Evolutionary conservation across 2,888 invertebrate genomes (phyloP).

Genomic region (Meteorus colon): DNA sequence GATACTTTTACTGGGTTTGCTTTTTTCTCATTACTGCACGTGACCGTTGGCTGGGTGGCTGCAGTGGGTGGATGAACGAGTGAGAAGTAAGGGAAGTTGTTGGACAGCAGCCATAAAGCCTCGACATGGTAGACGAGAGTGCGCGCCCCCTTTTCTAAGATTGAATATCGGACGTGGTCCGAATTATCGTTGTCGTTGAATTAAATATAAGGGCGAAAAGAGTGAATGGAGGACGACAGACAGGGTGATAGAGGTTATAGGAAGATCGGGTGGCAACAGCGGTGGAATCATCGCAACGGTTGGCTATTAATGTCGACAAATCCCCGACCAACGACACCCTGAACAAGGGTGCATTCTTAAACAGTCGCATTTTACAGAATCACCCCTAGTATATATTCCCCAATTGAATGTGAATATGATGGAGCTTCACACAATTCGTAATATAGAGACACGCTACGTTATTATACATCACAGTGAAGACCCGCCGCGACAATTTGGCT

Average conservation of each 20-base stretch:
- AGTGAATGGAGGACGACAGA: constrained; percentile 53
- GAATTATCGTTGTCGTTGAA: constrained; percentile 67
- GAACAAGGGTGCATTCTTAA: constrained; percentile 67
- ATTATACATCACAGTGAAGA: constrained; percentile 51
- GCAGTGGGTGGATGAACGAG: neutral
- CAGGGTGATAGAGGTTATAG: neutral
- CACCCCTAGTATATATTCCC: neutral
- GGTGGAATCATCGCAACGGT: constrained; percentile 56
- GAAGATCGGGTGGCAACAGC: neutral
- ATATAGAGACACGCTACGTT: constrained; percentile 55
- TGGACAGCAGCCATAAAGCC: constrained; percentile 20
- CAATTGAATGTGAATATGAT: constrained; percentile 23
- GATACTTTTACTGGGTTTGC: constrained; percentile 28
- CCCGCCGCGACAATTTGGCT: constrained; percentile 54
- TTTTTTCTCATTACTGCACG: constrained; percentile 24
- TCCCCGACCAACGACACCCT: constrained; percentile 48
- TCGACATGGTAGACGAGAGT: neutral
- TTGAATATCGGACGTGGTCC: constrained; percentile 62
- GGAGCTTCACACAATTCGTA: constrained; percentile 11
- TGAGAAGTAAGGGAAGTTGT: neutral
- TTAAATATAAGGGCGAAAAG: constrained; percentile 63
- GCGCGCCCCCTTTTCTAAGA: constrained; percentile 55
- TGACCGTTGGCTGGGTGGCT: constrained; percentile 1
- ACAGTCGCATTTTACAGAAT: constrained; percentile 49
- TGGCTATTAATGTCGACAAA: constrained; percentile 66